These are phyloP conservation scores for Rhinopomastus cyanomelas DNA, from an alignment of 2,113 vertebrate species.

Conservation along the genomic window DNA sequence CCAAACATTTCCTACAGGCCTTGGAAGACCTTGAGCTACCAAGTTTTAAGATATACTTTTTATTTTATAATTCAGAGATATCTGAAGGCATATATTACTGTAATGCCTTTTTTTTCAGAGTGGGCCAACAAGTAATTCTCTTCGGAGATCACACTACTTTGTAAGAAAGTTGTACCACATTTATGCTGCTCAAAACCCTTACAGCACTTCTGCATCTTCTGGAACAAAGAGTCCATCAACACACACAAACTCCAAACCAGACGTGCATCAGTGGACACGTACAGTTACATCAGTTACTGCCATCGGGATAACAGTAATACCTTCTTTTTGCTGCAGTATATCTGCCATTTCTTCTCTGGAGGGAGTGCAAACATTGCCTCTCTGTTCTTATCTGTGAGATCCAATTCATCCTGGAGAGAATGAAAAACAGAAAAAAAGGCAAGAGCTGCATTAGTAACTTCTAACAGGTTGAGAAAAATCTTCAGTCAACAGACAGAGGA, in stretches of 20 bases:
- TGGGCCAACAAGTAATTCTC: background rate
- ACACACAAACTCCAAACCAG: background rate
- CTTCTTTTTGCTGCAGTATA: conserved; percentile 99
- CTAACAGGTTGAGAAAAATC: background rate
- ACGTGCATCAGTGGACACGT: background rate
- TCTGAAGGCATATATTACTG: background rate
- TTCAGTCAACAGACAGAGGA: background rate
- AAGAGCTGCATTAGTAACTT: background rate
- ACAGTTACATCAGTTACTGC: background rate
- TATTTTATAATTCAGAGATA: background rate
- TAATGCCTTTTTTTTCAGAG: background rate
- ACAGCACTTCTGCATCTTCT: background rate
- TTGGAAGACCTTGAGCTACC: background rate
- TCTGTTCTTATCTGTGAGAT: conserved; percentile 96
- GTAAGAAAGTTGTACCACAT: background rate
- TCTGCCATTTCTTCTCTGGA: conserved; percentile 99
- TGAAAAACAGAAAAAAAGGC: background rate
- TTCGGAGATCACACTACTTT: background rate
- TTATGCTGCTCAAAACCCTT: background rate
- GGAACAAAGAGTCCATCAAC: background rate
- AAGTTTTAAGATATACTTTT: background rate
- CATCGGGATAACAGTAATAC: conserved; percentile 62
- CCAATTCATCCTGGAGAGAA: conserved; percentile 89
- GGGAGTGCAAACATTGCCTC: conserved; percentile 97
- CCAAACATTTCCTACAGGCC: background rate